phyloP scores from a whole-genome alignment of 2,888 invertebrate genomes.

The Tineola bisselliella region DNA sequence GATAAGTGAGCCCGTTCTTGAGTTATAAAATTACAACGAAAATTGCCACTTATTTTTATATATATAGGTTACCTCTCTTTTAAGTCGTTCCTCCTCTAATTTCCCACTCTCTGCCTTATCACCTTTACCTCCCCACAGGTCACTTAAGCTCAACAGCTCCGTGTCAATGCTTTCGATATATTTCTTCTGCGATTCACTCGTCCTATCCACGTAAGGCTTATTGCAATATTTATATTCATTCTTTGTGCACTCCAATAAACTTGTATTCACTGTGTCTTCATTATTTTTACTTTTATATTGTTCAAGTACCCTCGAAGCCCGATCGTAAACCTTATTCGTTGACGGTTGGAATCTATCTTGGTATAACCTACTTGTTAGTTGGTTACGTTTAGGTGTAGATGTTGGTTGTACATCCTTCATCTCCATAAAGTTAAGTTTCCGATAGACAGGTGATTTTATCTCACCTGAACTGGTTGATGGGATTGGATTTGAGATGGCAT shows the following conservation, averaged over 20 bases:
- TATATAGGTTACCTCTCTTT: slow-evolving; percentile 83
- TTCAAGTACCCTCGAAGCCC: slow-evolving; percentile 52
- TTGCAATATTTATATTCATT: slow-evolving; percentile 35
- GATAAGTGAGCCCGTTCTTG: no score
- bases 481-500: background rate
- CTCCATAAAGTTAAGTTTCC: slow-evolving; percentile 46
- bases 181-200: slow-evolving; percentile 31
- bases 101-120: slow-evolving; percentile 45
- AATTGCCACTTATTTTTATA: no score
- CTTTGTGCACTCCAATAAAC: slow-evolving; percentile 29
- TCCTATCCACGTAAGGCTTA: slow-evolving; percentile 43
- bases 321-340: slow-evolving; percentile 52
- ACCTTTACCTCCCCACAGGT: slow-evolving; percentile 70
- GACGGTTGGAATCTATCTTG: slow-evolving; percentile 44
- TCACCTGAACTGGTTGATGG: slow-evolving; percentile 15
- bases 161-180: slow-evolving; percentile 49
- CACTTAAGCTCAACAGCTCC: slow-evolving; percentile 67
- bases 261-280: slow-evolving; percentile 33
- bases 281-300: slow-evolving; percentile 46
- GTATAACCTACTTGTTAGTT: slow-evolving; percentile 25
- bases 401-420: slow-evolving; percentile 49
- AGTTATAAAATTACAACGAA: no score
- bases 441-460: slow-evolving; percentile 37
- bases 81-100: slow-evolving; percentile 79
- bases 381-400: slow-evolving; percentile 45